These are phyloP conservation scores for Adelphocoris suturalis DNA, from an alignment of 2,888 invertebrate genomes.

Conservation along the genomic window DNA sequence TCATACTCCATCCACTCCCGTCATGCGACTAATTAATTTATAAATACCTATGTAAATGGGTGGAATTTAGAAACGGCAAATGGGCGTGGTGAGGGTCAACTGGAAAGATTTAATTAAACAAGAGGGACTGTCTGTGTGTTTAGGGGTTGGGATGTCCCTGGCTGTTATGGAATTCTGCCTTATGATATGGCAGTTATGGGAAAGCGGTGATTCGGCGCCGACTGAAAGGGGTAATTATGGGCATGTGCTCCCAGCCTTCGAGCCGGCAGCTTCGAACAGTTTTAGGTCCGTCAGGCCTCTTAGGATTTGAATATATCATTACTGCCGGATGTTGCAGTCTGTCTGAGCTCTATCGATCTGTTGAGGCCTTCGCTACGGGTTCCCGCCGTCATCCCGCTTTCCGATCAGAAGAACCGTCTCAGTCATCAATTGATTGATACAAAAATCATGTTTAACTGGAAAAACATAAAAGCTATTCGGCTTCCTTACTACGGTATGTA, in stretches of 20 bases:
- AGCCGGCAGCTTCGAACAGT: constrained; percentile 37
- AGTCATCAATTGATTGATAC: too few species aligned
- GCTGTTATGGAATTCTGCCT: constrained; percentile 2
- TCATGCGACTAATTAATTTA: constrained; percentile 67
- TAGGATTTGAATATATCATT: constrained; percentile 60
- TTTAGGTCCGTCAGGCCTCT: constrained; percentile 55
- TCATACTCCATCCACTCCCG: constrained; percentile 55
- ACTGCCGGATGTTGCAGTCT: constrained; percentile 57
- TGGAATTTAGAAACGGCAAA: constrained; percentile 54
- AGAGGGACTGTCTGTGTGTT: constrained; percentile 58
- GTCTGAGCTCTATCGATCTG: constrained; percentile 42
- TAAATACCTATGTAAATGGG: constrained; percentile 69
- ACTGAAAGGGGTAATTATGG: constrained; percentile 66
- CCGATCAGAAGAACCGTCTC: not conserved
- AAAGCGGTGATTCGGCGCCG: constrained; percentile 48
- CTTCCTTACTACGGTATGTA: too few species aligned
- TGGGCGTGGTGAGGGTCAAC: constrained; percentile 55
- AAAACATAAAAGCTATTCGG: too few species aligned
- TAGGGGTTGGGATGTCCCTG: constrained; percentile 33
- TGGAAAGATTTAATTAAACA: constrained; percentile 67
- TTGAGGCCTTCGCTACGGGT: not conserved
- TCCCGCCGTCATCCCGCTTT: not conserved
- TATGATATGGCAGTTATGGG: constrained; percentile 63
- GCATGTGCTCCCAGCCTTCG: constrained; percentile 52
- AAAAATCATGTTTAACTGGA: too few species aligned